Evolutionary conservation across 2,888 invertebrate species (phyloP), one percentile per base, ranked within the genome.

Genomic region (Bombylius discolor): DNA sequence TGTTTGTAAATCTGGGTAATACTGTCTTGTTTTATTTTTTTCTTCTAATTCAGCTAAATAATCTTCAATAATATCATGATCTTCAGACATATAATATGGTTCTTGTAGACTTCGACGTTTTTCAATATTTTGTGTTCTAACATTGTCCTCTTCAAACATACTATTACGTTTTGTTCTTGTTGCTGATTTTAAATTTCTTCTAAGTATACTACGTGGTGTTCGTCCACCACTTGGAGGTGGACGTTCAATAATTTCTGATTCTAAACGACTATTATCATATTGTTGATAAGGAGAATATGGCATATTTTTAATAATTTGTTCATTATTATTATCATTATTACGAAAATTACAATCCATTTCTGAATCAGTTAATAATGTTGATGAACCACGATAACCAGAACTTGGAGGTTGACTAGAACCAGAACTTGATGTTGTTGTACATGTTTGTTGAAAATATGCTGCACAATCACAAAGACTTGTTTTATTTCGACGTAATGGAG

Each of bases 381-480:
- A 90, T 0, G 90, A 90, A 45, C 91, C 90, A 60, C 91, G 79
- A 67, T 89, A 91, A 4, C 91, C 91, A 13, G 89, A 89, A 51
- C 89, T 89, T 8, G 89, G 88, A 8, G 88, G 89, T 67, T 88
- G 89, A 47, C 89, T 89, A 32, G 70, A 69, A 56, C 67, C 69
- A 23, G 68, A 67, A 57, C 68, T 68, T n/a, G 70, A 68, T 45
- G 66, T 65, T 62, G 63, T 60, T 56, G 58, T 52, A 52, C 56
- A 58, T 39, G 62, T 62, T 33, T 59, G 61, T 49, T 59, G 61
- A 59, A 71, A 65, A 63, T 64, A 67, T 63, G 69, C 69, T 59
- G 71, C 71, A 61, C 73, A 74, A 57, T 74, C 73, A 61, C 73
- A 74, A 46, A 71, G 61, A 59, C 67, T 66, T 23, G 68, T 81